Base-by-base conservation (phyloP, 2,113 vertebrate species). In the Vulpes ferrilata region DNA sequence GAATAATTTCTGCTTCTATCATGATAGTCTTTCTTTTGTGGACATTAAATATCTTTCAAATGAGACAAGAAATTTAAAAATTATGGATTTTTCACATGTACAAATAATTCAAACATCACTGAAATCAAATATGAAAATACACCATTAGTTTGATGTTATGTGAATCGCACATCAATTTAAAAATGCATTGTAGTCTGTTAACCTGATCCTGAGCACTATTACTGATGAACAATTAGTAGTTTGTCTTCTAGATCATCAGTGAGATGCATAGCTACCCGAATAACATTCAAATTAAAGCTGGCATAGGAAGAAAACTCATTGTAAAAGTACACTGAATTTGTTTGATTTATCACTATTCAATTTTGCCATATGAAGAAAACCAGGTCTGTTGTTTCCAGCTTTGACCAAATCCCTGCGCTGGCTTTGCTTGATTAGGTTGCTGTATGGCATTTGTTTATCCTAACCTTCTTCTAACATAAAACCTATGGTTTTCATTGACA, bases 391-490 rank as follows among this genome's bases (percentile, higher is more conserved):
- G 5, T 53, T 89, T 59, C 43, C 69, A 27, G 32, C 10, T 95
- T 74, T 62, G n/a, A 74, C 79, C 76, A 85, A 71, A 59, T 85
- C 57, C 27, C 59, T 60, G 32, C 22, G 38, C 82, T 64, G 71
- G 27, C 85, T 90, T 67, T 79, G 19, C 43, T 60, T 64, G 48
- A 79, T 93, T 73, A 81, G 90, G 5, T 74, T 76, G 80, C 64
- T 88, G 5, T 67, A 62, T 13, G 51, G 22, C 35, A n/a, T 2
- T n/a, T 82, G 76, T 88, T 95, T 67, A 59, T 22, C 62, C 59
- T 80, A n/a, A 43, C 27, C 84, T 86, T 73, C 35, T 84, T 62
- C 51, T 82, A 20, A 89, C 89, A 90, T 81, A 82, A 93, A 96
- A 53, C 84, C 32, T 2, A 8, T 35, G 76, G 25, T 80, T 93